Percentiles rank a stretch among this genome's conserved stretches.
Evolutionary conservation across 2,888 invertebrate genomes (phyloP).

Genomic region (Tetropium fuscum): DNA sequence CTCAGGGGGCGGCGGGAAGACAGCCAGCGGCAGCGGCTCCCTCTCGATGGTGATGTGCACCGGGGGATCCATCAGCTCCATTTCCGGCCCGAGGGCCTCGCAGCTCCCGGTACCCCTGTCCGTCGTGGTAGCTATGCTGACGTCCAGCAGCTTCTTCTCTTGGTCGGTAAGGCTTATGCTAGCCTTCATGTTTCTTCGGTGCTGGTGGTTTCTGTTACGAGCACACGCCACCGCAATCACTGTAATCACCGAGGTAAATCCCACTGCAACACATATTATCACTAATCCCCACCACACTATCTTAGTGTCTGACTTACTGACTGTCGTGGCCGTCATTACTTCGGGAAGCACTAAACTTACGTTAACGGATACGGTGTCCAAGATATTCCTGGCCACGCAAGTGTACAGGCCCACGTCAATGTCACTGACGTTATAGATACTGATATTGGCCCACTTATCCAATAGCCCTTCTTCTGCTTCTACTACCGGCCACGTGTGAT

Average conservation of each 20-base stretch:
- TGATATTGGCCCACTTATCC: conserved; percentile 82
- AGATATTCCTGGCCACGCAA: conserved; percentile 80
- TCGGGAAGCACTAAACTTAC: conserved; percentile 76
- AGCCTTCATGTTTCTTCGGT: conserved; percentile 79
- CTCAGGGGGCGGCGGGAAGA: conserved; percentile 70
- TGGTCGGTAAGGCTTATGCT: conserved; percentile 89
- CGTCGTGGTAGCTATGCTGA: conserved; percentile 80
- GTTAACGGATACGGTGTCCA: conserved; percentile 73
- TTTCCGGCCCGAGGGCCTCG: conserved; percentile 70
- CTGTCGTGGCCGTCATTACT: conserved; percentile 81
- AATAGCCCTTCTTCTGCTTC: conserved; percentile 66
- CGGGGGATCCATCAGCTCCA: conserved; percentile 68
- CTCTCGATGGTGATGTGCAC: conserved; percentile 69
- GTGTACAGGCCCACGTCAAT: conserved; percentile 87
- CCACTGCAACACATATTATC: conserved; percentile 77
- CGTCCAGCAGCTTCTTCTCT: conserved; percentile 86
- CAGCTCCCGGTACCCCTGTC: conserved; percentile 71
- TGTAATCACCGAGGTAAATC: conserved; percentile 72
- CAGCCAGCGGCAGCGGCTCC: conserved; percentile 64
- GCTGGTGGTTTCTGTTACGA: conserved; percentile 68
- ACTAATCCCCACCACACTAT: conserved; percentile 79
- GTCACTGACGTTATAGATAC: conserved; percentile 84
- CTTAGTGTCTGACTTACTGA: conserved; percentile 79
- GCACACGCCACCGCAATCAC: conserved; percentile 72
- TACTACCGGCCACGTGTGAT: conserved; percentile 67